phyloP scores from a whole-genome alignment of 1,140 invertebrate species.

The Apocrypta bakeri region DNA sequence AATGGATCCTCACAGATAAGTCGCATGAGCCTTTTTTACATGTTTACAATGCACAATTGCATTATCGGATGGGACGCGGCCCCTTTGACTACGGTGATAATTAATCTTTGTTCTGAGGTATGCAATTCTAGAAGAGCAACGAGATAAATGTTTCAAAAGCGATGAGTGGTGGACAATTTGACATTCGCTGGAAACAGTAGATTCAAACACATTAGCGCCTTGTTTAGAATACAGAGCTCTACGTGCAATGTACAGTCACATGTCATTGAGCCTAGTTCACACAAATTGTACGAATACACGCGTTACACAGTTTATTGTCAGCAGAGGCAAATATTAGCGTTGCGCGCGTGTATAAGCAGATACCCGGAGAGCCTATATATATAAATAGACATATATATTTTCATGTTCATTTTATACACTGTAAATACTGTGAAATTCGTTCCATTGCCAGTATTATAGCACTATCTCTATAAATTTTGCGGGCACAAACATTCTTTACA shows the following conservation, averaged over 20 bases:
- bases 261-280: too few species aligned
- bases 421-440: not conserved
- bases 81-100: not conserved
- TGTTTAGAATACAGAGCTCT: too few species aligned
- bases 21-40: not conserved
- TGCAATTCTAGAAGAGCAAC: not conserved
- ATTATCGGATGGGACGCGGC: not conserved
- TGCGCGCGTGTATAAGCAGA: not conserved
- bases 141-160: not conserved
- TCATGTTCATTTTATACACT: not conserved
- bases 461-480: slow-evolving; percentile 33
- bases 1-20: slow-evolving; percentile 4
- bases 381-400: too few species aligned
- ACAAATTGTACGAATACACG: not conserved
- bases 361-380: not conserved
- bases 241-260: too few species aligned
- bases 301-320: not conserved
- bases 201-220: too few species aligned
- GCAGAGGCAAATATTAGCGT: not conserved
- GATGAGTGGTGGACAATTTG: too few species aligned
- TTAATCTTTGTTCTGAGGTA: not conserved
- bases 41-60: not conserved
- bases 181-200: too few species aligned
- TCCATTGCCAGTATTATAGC: not conserved
- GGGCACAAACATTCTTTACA: not conserved